phyloP scores from a whole-genome alignment of 1,140 invertebrate genomes.

The Parapsyche elsis region DNA sequence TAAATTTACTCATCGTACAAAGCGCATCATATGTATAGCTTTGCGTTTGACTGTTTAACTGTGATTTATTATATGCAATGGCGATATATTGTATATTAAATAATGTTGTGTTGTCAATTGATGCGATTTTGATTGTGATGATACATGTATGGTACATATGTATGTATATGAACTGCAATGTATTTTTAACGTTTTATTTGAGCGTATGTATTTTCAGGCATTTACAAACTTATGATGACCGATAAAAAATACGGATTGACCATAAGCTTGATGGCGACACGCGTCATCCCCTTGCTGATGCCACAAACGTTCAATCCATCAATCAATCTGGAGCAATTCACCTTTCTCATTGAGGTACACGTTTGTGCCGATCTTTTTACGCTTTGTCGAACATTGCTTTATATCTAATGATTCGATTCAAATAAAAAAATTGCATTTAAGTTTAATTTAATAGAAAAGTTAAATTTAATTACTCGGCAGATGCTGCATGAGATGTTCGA shows the following conservation, averaged over 20 bases:
- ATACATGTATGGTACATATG: background rate
- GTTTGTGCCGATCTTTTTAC: too few species aligned
- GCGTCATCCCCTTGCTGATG: slow-evolving; percentile 91
- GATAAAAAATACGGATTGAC: slow-evolving; percentile 94
- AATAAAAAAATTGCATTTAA: too few species aligned
- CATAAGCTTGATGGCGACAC: slow-evolving; percentile 91
- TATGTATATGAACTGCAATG: background rate
- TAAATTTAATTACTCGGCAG: slow-evolving; percentile 59
- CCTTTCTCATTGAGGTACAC: slow-evolving; percentile 79
- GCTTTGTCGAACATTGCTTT: too few species aligned
- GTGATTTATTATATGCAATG: background rate
- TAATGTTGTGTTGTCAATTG: background rate
- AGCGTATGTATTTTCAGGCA: slow-evolving; percentile 73
- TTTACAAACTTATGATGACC: slow-evolving; percentile 91
- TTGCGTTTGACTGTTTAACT: background rate
- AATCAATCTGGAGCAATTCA: slow-evolving; percentile 92
- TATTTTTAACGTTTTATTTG: slow-evolving; percentile 11
- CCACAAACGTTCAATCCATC: slow-evolving; percentile 93
- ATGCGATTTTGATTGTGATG: background rate
- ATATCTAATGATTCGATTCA: too few species aligned
- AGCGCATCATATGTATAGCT: background rate
- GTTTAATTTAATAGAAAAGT: too few species aligned
- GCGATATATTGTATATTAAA: background rate
- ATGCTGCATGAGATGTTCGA: slow-evolving; percentile 94
- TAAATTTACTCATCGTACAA: background rate